These are phyloP conservation scores for Malachius bipustulatus DNA, from an alignment of 2,888 invertebrate species.

Conservation along the genomic window DNA sequence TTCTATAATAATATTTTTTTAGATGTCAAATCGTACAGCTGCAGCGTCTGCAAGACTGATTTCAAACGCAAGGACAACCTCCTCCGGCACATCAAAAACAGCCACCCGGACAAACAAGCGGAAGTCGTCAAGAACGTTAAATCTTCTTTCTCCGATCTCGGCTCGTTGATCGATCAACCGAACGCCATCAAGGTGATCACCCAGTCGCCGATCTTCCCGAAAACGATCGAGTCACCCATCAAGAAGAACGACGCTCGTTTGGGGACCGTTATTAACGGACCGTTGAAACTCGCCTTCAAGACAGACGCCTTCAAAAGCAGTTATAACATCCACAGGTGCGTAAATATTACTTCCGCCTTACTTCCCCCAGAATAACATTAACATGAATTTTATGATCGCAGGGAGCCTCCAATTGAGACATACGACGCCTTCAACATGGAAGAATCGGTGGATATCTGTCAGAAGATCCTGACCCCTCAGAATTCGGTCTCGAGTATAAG, in stretches of 20 bases:
- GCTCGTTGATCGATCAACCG: conserved; percentile 30
- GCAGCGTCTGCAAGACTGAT: conserved; percentile 55
- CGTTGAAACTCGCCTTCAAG: conserved; percentile 39
- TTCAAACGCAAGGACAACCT: conserved; percentile 71
- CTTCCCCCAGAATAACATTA: no score
- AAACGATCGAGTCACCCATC: conserved; percentile 5
- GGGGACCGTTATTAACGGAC: conserved; percentile 39
- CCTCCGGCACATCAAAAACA: conserved; percentile 61
- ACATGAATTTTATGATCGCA: no score
- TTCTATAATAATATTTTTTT: no score
- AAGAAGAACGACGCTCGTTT: conserved; percentile 30
- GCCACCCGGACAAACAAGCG: conserved; percentile 47
- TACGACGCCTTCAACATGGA: conserved; percentile 28
- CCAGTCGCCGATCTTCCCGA: conserved; percentile 21
- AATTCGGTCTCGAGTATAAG: conserved; percentile 14
- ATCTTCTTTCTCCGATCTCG: conserved; percentile 16
- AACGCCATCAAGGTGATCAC: conserved; percentile 38
- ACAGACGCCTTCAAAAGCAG: conserved; percentile 35
- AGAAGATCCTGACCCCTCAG: conserved; percentile 17
- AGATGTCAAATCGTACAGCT: conserved; percentile 60
- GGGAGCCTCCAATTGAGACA: conserved; percentile 23
- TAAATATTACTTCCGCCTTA: no score
- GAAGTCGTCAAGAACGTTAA: conserved; percentile 25
- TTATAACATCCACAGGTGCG: conserved; percentile 35
- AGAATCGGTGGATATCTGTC: conserved; percentile 32